phyloP scores from a whole-genome alignment of 2,113 vertebrate species.

The Apus apus region DNA sequence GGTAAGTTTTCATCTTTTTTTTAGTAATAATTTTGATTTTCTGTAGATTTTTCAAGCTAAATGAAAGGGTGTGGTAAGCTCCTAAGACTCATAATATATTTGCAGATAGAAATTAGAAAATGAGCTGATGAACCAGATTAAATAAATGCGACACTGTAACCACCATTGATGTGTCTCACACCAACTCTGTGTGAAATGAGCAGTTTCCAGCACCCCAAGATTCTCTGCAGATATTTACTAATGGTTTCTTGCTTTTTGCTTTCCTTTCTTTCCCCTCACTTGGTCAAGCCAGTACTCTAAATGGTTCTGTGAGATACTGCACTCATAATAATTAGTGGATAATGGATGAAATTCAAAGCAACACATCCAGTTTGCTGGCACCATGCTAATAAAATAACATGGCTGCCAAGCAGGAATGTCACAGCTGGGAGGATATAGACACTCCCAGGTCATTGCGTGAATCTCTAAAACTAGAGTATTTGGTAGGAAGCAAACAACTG shows the following conservation, averaged over 20 bases:
- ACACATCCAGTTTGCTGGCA: not conserved
- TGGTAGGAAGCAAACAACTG: conserved; percentile 3
- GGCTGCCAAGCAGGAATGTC: conserved; percentile 26
- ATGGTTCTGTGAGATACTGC: not conserved
- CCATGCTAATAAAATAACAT: conserved; percentile 34
- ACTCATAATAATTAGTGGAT: not conserved
- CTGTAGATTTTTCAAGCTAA: conserved; percentile 59
- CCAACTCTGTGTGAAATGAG: not conserved
- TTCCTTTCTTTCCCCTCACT: not conserved
- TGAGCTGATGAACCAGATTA: conserved; percentile 24
- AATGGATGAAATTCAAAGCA: conserved; percentile 27
- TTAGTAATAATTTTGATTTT: conserved; percentile 69
- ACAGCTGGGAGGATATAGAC: not conserved
- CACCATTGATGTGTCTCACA: not conserved
- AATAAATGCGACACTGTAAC: not conserved
- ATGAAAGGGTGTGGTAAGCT: conserved; percentile 38
- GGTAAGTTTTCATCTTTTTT: conserved; percentile 70
- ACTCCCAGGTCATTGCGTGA: not conserved
- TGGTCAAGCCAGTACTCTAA: not conserved
- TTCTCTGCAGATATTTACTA: not conserved
- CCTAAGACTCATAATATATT: not conserved
- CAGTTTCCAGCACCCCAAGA: not conserved
- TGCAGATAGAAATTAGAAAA: conserved; percentile 48
- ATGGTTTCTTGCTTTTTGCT: not conserved
- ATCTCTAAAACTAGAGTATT: not conserved